Conservation (phyloP, 2,797 vertebrate genomes). For the Pelobates cultripes region DNA sequence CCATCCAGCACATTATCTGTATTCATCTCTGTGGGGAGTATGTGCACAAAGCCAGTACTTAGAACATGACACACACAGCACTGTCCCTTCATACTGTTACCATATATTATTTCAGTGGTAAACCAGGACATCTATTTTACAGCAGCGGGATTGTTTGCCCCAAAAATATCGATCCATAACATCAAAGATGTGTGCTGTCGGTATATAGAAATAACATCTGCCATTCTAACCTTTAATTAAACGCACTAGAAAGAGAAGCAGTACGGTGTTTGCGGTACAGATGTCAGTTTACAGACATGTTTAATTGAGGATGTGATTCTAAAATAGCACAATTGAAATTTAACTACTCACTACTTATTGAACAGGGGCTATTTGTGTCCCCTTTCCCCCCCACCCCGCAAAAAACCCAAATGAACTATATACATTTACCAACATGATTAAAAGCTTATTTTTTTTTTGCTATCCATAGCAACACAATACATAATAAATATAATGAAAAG, state of each 20-base stretch:
- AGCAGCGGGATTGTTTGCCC: conserved; percentile 6
- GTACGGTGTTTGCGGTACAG: background rate
- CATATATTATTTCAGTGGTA: conserved; percentile 12
- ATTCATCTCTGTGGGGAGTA: conserved; percentile 26
- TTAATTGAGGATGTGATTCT: background rate
- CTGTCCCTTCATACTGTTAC: background rate
- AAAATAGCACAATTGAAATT: background rate
- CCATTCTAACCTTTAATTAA: conserved; percentile 8
- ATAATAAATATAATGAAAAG: too few relatives aligned
- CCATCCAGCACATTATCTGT: conserved; percentile 27
- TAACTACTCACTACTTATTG: background rate
- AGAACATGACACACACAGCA: background rate
- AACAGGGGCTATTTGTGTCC: background rate
- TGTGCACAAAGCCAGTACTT: conserved; percentile 1
- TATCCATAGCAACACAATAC: too few relatives aligned
- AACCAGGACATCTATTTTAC: background rate
- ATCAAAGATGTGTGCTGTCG: background rate
- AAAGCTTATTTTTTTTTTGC: too few relatives aligned
- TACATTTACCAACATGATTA: too few relatives aligned
- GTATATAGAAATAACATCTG: conserved; percentile 6
- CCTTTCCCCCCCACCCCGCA: too few relatives aligned
- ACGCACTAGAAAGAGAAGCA: background rate
- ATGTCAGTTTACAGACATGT: background rate
- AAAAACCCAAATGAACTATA: too few relatives aligned
- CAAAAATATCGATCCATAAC: conserved; percentile 7